Evolutionary conservation across 2,888 invertebrate genomes (phyloP), one percentile per base, ranked within the genome.

Genomic region (Neoitamus cyanurus): DNA sequence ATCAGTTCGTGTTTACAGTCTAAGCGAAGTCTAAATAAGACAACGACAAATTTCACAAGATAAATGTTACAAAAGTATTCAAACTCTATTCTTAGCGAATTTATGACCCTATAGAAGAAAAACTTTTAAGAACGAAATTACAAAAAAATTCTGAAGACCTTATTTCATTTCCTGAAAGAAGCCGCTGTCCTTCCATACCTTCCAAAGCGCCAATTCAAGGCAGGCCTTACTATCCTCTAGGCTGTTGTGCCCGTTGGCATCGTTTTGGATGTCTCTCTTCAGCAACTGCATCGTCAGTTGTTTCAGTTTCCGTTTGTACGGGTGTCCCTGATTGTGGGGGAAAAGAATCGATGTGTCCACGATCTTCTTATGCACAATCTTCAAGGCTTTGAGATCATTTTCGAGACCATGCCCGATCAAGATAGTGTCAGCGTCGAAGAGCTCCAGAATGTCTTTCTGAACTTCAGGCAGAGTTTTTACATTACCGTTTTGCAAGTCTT

Each of bases 351-450:
- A 94, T 0, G 99, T 99, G 89, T 99, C 99, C 83, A 99, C 95
- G 7, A 98, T 95, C 0, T 93, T 94, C 2, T 93, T 92, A 89
- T 99, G 99, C 7, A 98, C 92, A 58, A 99, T 92, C 89, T 95
- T 95, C 85, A 99, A 91, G 0, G 96, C 97, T 20, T 96, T 93
- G 84, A 99, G 92, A 92, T 99, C 99, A 90, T 97, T 98, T 88
- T 99, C 98, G 87, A 99, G 92, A 20, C 96, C 97, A 91, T 99
- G 99, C 0, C 99, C 99, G 86, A 99, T 95, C 3, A 99, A 92
- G 84, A 99, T 96, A 4, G 98, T 97, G 86, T 97, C 95, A 6
- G 94, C 94, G 86, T 94, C 93, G 86, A 98, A 94, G 86, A 98
- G 94, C 87, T 94, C 94, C 89, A 97, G 93, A 84, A 99, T 92